Conservation (phyloP, 2,888 invertebrate genomes). For the Thymelicus lineola region DNA sequence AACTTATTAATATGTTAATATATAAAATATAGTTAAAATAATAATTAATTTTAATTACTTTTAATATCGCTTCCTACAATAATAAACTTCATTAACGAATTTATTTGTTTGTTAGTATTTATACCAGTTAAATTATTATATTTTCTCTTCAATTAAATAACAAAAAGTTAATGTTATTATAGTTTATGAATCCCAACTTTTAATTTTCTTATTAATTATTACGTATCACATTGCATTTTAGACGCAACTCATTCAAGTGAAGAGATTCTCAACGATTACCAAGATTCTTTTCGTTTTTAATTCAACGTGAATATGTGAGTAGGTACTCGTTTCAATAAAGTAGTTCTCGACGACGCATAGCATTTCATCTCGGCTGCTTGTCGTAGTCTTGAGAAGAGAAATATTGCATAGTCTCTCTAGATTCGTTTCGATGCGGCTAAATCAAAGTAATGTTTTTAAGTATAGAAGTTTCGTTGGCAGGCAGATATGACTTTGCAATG, state of each 20-base stretch:
- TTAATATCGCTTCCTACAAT: background rate
- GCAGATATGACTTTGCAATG: background rate
- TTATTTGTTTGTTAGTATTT: no score
- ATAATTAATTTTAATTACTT: background rate
- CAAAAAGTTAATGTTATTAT: no score
- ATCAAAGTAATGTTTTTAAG: slow-evolving; percentile 3
- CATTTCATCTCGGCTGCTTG: slow-evolving; percentile 26
- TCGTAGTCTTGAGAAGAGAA: slow-evolving; percentile 30
- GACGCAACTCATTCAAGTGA: background rate
- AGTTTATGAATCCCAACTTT: no score
- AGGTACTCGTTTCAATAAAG: slow-evolving; percentile 18
- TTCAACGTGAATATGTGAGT: background rate
- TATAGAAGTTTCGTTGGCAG: slow-evolving; percentile 8
- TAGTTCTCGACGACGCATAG: slow-evolving; percentile 10
- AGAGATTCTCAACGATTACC: background rate
- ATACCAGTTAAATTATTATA: no score
- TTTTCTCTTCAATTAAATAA: no score
- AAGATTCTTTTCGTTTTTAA: background rate
- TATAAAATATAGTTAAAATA: no score
- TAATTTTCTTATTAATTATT: no score
- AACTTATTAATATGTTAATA: no score
- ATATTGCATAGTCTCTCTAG: slow-evolving; percentile 20
- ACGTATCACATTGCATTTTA: background rate
- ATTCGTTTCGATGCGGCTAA: slow-evolving; percentile 20
- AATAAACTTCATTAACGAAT: no score